Conservation (phyloP, 2,888 invertebrate genomes). For the Rhagophthalmus giganteus region DNA sequence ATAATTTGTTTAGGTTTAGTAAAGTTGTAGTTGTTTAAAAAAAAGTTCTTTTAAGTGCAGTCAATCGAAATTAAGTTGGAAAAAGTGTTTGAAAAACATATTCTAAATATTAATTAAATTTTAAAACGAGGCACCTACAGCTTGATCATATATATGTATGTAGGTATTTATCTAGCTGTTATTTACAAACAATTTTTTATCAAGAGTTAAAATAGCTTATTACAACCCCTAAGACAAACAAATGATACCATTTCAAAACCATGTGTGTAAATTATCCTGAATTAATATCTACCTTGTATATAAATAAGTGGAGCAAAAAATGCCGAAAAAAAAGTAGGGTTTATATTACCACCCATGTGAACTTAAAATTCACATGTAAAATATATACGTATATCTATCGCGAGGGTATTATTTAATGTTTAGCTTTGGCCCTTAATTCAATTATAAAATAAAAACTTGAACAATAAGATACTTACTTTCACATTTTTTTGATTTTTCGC, state of each 20-base stretch:
- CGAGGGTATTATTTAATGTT: background rate
- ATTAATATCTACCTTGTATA: background rate
- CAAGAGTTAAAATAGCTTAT: background rate
- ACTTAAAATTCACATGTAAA: background rate
- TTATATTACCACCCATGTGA: background rate
- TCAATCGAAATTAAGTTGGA: no score
- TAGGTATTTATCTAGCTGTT: background rate
- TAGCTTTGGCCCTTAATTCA: no score
- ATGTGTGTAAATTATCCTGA: background rate
- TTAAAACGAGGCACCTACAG: no score
- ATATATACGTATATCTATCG: background rate
- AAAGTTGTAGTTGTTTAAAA: background rate
- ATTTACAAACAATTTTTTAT: background rate
- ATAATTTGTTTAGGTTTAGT: no score
- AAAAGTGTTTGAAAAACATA: no score
- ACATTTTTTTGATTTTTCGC: no score
- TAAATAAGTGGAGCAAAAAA: background rate
- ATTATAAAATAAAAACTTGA: no score
- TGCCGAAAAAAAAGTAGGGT: background rate
- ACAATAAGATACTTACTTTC: no score
- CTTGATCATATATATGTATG: no score
- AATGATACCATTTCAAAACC: background rate
- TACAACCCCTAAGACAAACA: background rate
- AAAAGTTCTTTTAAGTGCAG: background rate
- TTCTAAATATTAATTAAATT: no score